These are phyloP conservation scores for Eucera pruinosa DNA, from an alignment of 2,888 invertebrate genomes.

Conservation along the genomic window DNA sequence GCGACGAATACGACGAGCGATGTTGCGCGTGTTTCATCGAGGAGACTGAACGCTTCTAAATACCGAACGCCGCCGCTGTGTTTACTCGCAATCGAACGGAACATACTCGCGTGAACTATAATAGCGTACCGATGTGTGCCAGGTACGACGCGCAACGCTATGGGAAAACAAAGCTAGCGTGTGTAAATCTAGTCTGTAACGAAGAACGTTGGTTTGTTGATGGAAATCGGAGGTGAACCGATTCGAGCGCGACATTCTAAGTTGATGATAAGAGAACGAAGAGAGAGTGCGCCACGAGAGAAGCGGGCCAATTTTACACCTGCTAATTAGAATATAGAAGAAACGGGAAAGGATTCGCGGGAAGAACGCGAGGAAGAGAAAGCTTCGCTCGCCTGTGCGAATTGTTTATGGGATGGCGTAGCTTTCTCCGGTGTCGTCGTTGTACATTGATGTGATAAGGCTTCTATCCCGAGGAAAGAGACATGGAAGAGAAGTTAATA, in stretches of 20 bases:
- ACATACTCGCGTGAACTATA: slow-evolving; percentile 30
- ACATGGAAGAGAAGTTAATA: slow-evolving; percentile 5
- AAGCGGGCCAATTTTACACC: slow-evolving; percentile 71
- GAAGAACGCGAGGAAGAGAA: slow-evolving; percentile 25
- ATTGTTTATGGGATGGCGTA: too few species aligned
- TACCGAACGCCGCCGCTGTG: slow-evolving; percentile 55
- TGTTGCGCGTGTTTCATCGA: slow-evolving; percentile 62
- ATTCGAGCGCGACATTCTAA: slow-evolving; percentile 9
- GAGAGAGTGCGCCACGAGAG: slow-evolving; percentile 36
- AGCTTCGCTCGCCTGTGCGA: slow-evolving; percentile 9
- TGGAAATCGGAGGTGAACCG: background rate
- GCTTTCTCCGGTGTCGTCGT: slow-evolving; percentile 41
- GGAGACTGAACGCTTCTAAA: slow-evolving; percentile 67
- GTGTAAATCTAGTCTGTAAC: too few species aligned
- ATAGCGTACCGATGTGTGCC: slow-evolving; percentile 8
- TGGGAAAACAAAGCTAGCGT: too few species aligned
- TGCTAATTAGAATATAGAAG: slow-evolving; percentile 53
- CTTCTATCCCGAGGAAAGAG: slow-evolving; percentile 23
- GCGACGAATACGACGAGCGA: slow-evolving; percentile 13
- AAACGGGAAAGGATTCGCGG: background rate
- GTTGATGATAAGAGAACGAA: slow-evolving; percentile 2
- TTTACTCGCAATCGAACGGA: slow-evolving; percentile 60
- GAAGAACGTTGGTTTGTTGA: too few species aligned
- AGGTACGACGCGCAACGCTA: slow-evolving; percentile 22
- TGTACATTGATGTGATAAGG: slow-evolving; percentile 60